These are phyloP conservation scores for Eupeodes corollae DNA, from an alignment of 1,140 invertebrate genomes.

Conservation along the genomic window DNA sequence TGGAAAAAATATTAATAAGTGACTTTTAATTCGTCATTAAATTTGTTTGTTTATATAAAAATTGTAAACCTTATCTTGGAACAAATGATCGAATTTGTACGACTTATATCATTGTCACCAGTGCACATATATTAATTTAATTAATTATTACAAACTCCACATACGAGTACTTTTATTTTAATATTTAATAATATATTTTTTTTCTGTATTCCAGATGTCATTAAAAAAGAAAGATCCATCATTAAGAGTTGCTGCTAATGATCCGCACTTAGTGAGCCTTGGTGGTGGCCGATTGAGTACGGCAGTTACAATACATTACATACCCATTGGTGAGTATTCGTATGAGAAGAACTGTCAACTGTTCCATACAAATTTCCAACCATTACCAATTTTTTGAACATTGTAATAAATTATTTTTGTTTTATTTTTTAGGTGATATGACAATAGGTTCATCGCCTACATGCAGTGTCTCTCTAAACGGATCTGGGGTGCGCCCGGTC, in stretches of 20 bases:
- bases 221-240: conserved; percentile 36
- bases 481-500: conserved; percentile 64
- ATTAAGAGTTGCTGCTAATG: conserved; percentile 64
- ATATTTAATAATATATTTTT: conserved; percentile 3
- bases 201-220: conserved; percentile 28
- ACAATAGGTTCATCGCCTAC: conserved; percentile 57
- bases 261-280: conserved; percentile 79
- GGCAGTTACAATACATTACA: conserved; percentile 76
- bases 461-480: conserved; percentile 68
- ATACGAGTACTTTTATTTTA: too few species aligned
- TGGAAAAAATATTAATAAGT: too few species aligned
- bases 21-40: too few species aligned
- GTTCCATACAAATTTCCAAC: background rate
- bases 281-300: conserved; percentile 78
- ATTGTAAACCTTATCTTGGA: too few species aligned
- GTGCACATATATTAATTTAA: too few species aligned
- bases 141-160: too few species aligned
- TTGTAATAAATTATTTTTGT: background rate
- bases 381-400: background rate
- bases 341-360: too few species aligned
- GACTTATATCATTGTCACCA: too few species aligned
- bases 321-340: conserved; percentile 53
- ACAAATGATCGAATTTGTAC: too few species aligned
- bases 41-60: too few species aligned
- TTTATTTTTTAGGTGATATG: conserved; percentile 52